These are phyloP conservation scores for Aphelinus certus DNA, from an alignment of 1,140 invertebrate genomes.

Conservation along the genomic window DNA sequence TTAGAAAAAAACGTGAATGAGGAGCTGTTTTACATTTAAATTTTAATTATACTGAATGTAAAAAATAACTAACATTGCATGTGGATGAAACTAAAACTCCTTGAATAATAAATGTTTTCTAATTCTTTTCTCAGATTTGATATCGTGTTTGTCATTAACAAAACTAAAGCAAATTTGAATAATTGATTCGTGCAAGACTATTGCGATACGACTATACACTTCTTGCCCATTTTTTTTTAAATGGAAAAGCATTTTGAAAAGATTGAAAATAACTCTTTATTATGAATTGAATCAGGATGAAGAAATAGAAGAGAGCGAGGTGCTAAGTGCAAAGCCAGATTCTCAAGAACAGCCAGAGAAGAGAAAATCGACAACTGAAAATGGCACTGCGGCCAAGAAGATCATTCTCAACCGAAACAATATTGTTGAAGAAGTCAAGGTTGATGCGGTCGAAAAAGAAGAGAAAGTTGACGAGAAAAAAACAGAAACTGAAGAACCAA, in stretches of 20 bases:
- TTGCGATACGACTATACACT: not conserved
- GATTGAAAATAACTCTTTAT: constrained; percentile 11
- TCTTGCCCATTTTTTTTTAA: not conserved
- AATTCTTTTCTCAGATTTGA: too few relatives aligned
- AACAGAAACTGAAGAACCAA: constrained; percentile 43
- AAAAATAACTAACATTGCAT: too few relatives aligned
- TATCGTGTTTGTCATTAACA: too few relatives aligned
- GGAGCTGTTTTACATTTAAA: too few relatives aligned
- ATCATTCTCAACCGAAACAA: constrained; percentile 75
- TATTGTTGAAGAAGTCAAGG: constrained; percentile 64
- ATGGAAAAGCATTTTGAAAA: not conserved
- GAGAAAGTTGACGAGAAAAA: constrained; percentile 46
- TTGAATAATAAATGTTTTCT: too few relatives aligned
- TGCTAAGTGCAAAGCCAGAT: constrained; percentile 58
- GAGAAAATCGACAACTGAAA: constrained; percentile 56
- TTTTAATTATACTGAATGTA: too few relatives aligned
- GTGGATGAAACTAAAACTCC: too few relatives aligned
- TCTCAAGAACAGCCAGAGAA: constrained; percentile 55
- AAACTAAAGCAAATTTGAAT: too few relatives aligned
- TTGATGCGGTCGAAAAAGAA: constrained; percentile 47
- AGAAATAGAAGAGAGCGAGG: constrained; percentile 63
- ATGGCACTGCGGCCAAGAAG: constrained; percentile 65
- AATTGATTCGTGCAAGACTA: too few relatives aligned
- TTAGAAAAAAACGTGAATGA: too few relatives aligned
- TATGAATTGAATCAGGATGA: constrained; percentile 53